A percentile compares a stretch with the other conserved stretches of the same genome.
phyloP scores from a whole-genome alignment of 1,140 invertebrate genomes.

The Pseudomyrmex cubaensis region DNA sequence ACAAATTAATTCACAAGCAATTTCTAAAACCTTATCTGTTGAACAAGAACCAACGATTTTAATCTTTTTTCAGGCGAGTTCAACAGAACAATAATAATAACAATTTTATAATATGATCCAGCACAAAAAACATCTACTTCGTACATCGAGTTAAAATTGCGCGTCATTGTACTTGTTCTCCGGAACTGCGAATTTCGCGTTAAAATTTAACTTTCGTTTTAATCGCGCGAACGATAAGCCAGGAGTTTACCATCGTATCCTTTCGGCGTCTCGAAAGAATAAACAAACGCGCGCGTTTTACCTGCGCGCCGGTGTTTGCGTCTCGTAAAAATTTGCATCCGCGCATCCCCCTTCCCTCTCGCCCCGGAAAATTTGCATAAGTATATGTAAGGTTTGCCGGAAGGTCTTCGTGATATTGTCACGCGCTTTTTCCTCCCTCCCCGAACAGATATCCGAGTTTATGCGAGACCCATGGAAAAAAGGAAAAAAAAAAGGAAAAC shows the following conservation, averaged over 20 bases:
- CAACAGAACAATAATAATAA: too few species aligned
- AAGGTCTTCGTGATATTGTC: conserved; percentile 36
- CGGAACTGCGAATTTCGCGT: not conserved
- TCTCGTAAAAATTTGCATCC: conserved; percentile 22
- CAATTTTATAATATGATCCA: too few species aligned
- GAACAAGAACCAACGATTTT: too few species aligned
- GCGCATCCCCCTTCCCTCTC: conserved; percentile 37
- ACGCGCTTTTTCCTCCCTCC: too few species aligned
- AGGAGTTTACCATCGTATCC: conserved; percentile 18
- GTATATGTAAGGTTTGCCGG: conserved; percentile 42
- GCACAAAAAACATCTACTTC: not conserved
- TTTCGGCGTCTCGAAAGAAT: conserved; percentile 45
- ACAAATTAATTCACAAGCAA: too few species aligned
- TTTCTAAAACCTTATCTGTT: too few species aligned
- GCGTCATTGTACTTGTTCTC: not conserved
- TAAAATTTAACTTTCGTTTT: conserved; percentile 37
- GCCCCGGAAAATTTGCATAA: conserved; percentile 55
- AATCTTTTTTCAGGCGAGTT: too few species aligned
- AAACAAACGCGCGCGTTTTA: conserved; percentile 48
- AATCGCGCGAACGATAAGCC: conserved; percentile 44
- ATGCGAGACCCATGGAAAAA: not conserved
- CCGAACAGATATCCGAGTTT: not conserved
- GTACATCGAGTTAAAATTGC: not conserved
- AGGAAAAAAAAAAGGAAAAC: not conserved
- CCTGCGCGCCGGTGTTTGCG: not conserved